Evolutionary conservation across 92 coral and sea anemone genomes (phyloP), one percentile per base, ranked within the genome.

Genomic region (Palythoa grandiflora): DNA sequence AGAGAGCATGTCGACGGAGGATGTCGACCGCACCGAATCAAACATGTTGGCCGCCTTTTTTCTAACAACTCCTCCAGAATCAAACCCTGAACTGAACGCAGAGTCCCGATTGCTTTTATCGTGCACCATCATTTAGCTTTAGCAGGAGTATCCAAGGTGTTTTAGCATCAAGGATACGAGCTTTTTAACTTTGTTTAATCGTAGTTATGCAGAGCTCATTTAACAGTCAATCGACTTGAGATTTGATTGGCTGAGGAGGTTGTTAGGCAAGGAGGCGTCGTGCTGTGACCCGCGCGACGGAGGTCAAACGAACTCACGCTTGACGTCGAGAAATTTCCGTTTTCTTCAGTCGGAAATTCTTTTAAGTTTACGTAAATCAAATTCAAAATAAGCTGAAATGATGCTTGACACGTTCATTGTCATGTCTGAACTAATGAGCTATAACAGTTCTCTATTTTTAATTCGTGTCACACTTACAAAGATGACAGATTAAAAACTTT

Each of bases 11-110:
- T 89, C 94, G 54, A 81, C 37, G 35, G 86, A 81, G 38, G 91
- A 87, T 7, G 92, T 89, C 36, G 98, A 95, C 61, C 98, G 84
- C 39, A 95, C 92, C 3, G 98, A 95, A 81, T 95, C 98, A 87
- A 95, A 95, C 90, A 89, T 88, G 20, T 90, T 88, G 50, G 88
- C 86, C 19, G 94, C 83, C 16, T 94, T 88, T 65, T 88, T 93
- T 85, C 91, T 88, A 55, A 83, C 89, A 50, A 81, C 63, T 40
- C 55, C 48, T 48, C 86, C 86, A 1, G 76, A 81, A 20, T 81
- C 86, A 14, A 81, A 81, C 10, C 75, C 86, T 36, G 75, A 39
- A 11, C 28, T 81, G 59, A 81, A 81, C 35, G 60, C 60, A 28
- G 86, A 81, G 9, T n/a, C 86, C 3, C 86, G 86, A 1, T 15